Percentiles rank a stretch among this genome's conserved stretches.
Conservation (phyloP, 2,888 invertebrate species). For the Drosophila incognita region DNA sequence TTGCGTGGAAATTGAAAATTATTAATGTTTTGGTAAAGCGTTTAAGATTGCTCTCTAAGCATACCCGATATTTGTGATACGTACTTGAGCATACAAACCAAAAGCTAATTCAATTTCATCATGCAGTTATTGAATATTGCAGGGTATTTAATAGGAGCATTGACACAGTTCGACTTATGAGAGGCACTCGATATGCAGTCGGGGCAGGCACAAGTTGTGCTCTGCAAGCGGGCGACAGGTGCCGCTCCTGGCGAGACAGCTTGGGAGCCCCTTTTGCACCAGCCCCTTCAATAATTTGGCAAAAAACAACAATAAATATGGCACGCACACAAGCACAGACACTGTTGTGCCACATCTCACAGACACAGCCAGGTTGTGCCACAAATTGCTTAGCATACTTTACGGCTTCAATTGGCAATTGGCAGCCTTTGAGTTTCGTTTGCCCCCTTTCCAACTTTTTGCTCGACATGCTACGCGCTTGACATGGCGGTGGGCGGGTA, state of each 20-base stretch:
- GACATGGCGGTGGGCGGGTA: conserved; percentile 20
- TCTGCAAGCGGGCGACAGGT: conserved; percentile 27
- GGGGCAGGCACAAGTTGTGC: conserved; percentile 25
- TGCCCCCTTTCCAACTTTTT: conserved; percentile 11
- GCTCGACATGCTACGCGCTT: conserved; percentile 52
- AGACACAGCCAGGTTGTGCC: conserved; percentile 38
- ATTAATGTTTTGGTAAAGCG: accelerated
- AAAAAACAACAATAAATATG: conserved; percentile 75
- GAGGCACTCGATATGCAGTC: conserved; percentile 50
- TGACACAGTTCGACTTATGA: conserved; percentile 49
- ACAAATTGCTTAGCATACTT: conserved; percentile 79
- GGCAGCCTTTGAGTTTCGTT: conserved; percentile 79
- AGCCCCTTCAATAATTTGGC: conserved; percentile 41
- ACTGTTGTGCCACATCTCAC: conserved; percentile 39
- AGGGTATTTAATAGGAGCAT: conserved; percentile 32
- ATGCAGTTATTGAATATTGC: not conserved
- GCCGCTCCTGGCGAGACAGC: conserved; percentile 32
- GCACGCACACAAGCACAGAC: conserved; percentile 23
- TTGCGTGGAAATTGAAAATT: not conserved
- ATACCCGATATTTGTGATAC: not conserved
- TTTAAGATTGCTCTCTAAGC: not conserved
- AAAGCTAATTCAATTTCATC: not conserved
- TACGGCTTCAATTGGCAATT: conserved; percentile 81
- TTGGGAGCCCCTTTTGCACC: not conserved
- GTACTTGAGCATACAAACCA: not conserved